Conservation (phyloP, 2,113 vertebrate species). For the Narcine bancroftii region DNA sequence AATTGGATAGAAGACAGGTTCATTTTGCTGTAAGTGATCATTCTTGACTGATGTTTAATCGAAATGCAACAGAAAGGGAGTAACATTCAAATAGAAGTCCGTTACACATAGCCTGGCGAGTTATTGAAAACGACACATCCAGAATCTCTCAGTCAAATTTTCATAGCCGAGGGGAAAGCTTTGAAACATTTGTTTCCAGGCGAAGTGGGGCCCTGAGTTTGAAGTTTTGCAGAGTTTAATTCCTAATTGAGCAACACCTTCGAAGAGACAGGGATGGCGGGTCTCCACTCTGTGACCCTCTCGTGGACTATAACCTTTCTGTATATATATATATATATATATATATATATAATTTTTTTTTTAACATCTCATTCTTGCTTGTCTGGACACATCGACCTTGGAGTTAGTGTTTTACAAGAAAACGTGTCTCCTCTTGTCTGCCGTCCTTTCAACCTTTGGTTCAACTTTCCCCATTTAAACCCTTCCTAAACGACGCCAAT, state of each 20-base stretch:
- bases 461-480: neutral
- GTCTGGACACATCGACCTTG: neutral
- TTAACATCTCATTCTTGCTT: neutral
- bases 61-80: neutral
- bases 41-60: neutral
- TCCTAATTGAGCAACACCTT: neutral
- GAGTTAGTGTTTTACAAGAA: slow-evolving; percentile 11
- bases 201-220: neutral
- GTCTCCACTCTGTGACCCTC: neutral
- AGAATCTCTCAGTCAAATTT: neutral
- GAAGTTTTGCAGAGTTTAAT: neutral
- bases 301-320: neutral
- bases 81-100: neutral
- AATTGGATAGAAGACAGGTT: slow-evolving; percentile 12
- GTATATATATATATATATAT: no score
- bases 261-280: neutral
- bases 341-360: no score
- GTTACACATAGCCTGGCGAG: neutral
- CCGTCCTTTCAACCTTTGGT: neutral
- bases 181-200: neutral
- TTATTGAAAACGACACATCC: neutral
- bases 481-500: neutral
- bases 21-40: neutral
- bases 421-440: neutral
- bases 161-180: neutral